Evolutionary conservation across 2,113 vertebrate species (phyloP), one percentile per base, ranked within the genome.

Genomic region (Platycercus adscitus): DNA sequence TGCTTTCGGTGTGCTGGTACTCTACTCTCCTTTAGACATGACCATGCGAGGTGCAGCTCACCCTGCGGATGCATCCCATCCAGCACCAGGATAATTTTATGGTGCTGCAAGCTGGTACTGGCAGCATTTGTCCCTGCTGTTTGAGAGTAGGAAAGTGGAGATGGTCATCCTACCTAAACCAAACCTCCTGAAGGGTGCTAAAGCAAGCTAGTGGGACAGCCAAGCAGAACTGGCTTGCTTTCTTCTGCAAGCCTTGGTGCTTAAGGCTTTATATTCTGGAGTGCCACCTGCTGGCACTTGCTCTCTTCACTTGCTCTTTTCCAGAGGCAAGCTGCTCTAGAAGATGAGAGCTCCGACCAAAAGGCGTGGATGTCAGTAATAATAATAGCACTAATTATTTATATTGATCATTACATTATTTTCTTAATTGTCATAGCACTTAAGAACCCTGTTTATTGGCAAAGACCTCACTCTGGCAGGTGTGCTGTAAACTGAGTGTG

Each of bases 201-300:
- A 49, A 81, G 80, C 23, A 7, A 23, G 25, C 9, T 13, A 14
- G 12, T 9, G n/a, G 65, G 39, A 33, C 24, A n/a, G 47, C 35
- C 24, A 28, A 58, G 35, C 17, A 56, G 64, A 50, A 9, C 8
- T 33, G 47, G 3, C 15, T 72, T 47, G 16, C 43, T 37, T 87
- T 47, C 46, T 83, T 21, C 14, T 4, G 4, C 1, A 6, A 53
- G 11, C 21, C 13, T 24, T 44, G 33, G 43, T 61, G 49, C 39
- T 56, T 47, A 26, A 25, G 60, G 80, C 71, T 86, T 75, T 39
- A 0, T 69, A 71, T 95, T 96, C 55, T 81, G 95, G 90, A 81
- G 83, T 95, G 95, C 95, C 93, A 95, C 81, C 95, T 96, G 64
- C 88, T 96, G 95, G 90, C 65, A 56, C 26, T 49, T 60, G 29